Evolutionary conservation across 1,140 invertebrate genomes (phyloP).

Genomic region (Papilio glaucus): DNA sequence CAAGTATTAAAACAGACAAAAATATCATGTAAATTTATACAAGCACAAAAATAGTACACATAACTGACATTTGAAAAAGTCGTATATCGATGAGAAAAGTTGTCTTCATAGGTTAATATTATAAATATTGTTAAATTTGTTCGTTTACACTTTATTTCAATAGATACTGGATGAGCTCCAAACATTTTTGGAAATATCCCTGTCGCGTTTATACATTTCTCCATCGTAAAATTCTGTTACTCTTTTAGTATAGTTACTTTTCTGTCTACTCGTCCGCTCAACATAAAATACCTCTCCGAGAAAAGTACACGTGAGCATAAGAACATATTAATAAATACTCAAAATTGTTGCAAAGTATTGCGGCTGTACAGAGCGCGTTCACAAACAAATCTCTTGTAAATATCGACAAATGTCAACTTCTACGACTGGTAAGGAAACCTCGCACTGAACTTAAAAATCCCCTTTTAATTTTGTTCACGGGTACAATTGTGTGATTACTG

Average conservation of each 20-base stretch:
- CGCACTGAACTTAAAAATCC: constrained; percentile 67
- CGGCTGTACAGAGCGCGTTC: not conserved
- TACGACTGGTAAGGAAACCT: constrained; percentile 58
- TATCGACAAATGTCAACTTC: constrained; percentile 42
- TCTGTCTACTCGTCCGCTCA: not conserved
- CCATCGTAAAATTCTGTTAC: not conserved
- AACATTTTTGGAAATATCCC: not conserved
- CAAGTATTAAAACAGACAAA: not conserved
- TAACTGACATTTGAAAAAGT: not conserved
- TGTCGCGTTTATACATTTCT: not conserved
- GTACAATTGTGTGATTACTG: constrained; percentile 61
- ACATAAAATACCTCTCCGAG: not conserved
- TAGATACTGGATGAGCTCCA: not conserved
- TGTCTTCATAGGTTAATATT: too few species aligned
- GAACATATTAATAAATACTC: not conserved
- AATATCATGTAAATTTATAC: constrained; percentile 22
- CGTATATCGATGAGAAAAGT: too few species aligned
- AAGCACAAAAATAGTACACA: constrained; percentile 4
- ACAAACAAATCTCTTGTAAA: not conserved
- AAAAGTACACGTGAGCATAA: constrained; percentile 3
- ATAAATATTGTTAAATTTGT: too few species aligned
- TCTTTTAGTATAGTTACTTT: not conserved
- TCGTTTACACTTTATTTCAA: too few species aligned
- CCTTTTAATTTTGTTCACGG: constrained; percentile 58
- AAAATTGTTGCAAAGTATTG: constrained; percentile 1